Base-by-base conservation (phyloP, 2,888 invertebrate species). In the Lasioglossum vierecki region DNA sequence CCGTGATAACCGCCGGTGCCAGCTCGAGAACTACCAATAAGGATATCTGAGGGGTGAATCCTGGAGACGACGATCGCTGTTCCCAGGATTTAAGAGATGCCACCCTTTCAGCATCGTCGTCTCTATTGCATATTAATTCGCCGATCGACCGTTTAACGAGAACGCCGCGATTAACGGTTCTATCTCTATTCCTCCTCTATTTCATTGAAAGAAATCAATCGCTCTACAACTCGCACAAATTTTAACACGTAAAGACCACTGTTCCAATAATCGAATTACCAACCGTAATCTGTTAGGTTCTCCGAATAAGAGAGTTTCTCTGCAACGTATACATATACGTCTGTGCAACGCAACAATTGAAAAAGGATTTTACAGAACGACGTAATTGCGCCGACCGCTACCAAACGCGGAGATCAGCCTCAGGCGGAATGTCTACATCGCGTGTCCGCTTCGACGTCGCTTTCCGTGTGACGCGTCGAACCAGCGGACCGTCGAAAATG, bases 11-110 rank as follows among this genome's bases (percentile, higher is more conserved):
- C 71, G 11, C 53, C 60, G 60, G 35, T 41, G 63, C 46, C 79
- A 39, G n/a, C 39, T 53, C 77, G 77, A 75, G 76, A 70, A 60
- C 60, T 70, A 49, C 70, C 75, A 72, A 46, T 66, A 66, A 41
- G 76, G 76, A 46, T 76, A 44, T 76, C 44, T n/a, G 46, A 4
- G 35, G 76, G 70, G 41, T 70, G 63, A 76, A 63, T 39, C 41
- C 70, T 30, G 80, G n/a, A 49, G 71, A 57, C 71, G 60, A 72
- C 63, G 73, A 76, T 57, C 49, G 73, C 68, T 79, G 80, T 78
- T 71, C 41, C 39, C 11, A 9, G 26, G 78, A 78, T 78, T 78
- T 71, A 57, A 71, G 53, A 41, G 22, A 13, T n/a, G 13, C 46
- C 30, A 41, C n/a, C 70, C 70, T 70, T 41, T 41, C 70, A 13